Conservation (phyloP, 2,888 invertebrate species). For the Campoletis raptor region DNA sequence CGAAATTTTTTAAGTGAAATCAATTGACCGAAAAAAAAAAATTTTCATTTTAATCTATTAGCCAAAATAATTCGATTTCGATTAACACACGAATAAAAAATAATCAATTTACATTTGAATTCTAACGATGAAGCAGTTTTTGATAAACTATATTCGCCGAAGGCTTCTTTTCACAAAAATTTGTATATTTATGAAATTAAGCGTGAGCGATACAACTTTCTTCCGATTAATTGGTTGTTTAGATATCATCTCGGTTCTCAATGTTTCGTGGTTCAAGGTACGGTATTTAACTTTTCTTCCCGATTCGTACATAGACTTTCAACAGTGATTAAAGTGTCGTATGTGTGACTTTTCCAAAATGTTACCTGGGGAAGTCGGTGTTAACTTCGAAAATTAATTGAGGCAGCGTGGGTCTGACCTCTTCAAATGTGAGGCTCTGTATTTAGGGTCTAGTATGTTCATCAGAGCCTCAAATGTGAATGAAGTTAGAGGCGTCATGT, state of each 20-base stretch:
- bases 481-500: not conserved
- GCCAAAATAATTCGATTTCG: not conserved
- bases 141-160: not conserved
- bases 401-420: not conserved
- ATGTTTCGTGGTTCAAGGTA: not conserved
- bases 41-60: not conserved
- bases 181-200: constrained; percentile 7
- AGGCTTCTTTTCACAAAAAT: constrained; percentile 3
- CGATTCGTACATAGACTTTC: not conserved
- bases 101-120: not conserved
- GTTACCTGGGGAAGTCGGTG: not conserved
- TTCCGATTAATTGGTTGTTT: constrained; percentile 2
- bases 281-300: not conserved
- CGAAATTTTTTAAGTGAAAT: not conserved
- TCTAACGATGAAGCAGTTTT: not conserved
- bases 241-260: not conserved
- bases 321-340: not conserved
- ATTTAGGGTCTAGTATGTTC: not conserved
- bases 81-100: not conserved
- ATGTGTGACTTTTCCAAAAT: not conserved
- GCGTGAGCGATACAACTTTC: constrained; percentile 11
- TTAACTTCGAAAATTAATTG: not conserved
- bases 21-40: not conserved
- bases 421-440: not conserved
- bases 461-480: constrained; percentile 2